Base-by-base conservation (phyloP, 1,140 invertebrate species). In the Drosophila rhopaloa region DNA sequence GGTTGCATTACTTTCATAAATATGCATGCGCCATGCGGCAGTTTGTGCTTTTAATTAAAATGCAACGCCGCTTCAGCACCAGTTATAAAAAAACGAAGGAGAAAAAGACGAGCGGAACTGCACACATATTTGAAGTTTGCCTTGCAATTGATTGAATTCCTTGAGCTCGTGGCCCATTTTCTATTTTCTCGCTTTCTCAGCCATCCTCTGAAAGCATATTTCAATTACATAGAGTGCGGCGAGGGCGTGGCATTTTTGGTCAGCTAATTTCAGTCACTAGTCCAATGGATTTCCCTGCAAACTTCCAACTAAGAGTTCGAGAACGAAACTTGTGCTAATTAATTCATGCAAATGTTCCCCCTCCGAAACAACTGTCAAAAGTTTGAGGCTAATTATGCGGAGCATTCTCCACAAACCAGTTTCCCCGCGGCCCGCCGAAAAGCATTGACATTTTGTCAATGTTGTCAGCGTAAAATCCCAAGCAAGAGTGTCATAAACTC, bases 41-140 rank as follows among this genome's bases (percentile, higher is more conserved):
- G 72, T 89, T 89, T 88, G 76, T 79, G 73, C 63, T 70, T 88
- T 88, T 86, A 86, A 86, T 86, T 86, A 86, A 86, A 83, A 86
- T 88, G 79, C 83, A 86, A 66, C 79, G 66, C 47, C 55, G 55
- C 71, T 73, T 47, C 62, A 54, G 37, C 58, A 53, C 47, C 27
- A 60, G 38, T 13, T 29, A 47, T n/a, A 56, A 46, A 11, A 60
- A 46, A 53, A 32, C 2, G 24, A 24, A 24, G 24, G 24, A 24
- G 40, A 43, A 53, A 56, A 44, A 38, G 37, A 43, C 27, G 44
- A 54, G 46, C 58, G 47, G 53, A 61, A 70, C 37, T 38, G 40
- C 60, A 58, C 48, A 70, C 58, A 85, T 77, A 76, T 79, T 82
- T 81, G 54, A 76, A 48, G 72, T 58, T 76, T 60, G 66, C 60